Conservation (phyloP, 2,797 vertebrate species). For the Pampus argenteus region DNA sequence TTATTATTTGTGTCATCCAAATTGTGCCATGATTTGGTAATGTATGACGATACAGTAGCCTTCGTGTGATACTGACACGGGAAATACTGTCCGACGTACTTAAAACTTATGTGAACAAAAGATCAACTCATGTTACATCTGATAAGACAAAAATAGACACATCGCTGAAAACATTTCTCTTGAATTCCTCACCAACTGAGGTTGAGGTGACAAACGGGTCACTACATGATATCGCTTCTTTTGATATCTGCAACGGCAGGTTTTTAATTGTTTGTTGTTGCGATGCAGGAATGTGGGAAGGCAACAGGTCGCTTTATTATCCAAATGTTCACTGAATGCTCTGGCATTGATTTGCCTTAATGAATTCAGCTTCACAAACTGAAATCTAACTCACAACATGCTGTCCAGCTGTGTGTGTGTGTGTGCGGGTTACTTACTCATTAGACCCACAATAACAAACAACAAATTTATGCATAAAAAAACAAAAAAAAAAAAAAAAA, state of each 20-base stretch:
- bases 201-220: background rate
- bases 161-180: background rate
- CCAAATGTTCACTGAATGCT: background rate
- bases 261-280: constrained; percentile 9
- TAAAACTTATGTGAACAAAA: too few species aligned
- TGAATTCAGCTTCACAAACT: background rate
- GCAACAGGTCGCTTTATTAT: background rate
- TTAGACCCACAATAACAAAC: constrained; percentile 13
- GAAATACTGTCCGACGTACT: too few species aligned
- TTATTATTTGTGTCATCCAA: background rate
- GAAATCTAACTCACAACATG: background rate
- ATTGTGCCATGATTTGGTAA: background rate
- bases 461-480: background rate
- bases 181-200: background rate
- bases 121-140: too few species aligned
- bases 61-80: background rate
- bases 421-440: background rate
- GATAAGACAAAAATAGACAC: too few species aligned
- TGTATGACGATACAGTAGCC: too few species aligned
- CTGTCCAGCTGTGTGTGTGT: background rate
- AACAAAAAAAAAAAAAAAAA: background rate
- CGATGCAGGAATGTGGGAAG: background rate
- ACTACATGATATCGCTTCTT: background rate
- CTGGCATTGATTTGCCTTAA: background rate
- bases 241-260: background rate